Evolutionary conservation across 2,888 invertebrate genomes (phyloP), one percentile per base, ranked within the genome.

Genomic region (Temnothorax unifasciatus): DNA sequence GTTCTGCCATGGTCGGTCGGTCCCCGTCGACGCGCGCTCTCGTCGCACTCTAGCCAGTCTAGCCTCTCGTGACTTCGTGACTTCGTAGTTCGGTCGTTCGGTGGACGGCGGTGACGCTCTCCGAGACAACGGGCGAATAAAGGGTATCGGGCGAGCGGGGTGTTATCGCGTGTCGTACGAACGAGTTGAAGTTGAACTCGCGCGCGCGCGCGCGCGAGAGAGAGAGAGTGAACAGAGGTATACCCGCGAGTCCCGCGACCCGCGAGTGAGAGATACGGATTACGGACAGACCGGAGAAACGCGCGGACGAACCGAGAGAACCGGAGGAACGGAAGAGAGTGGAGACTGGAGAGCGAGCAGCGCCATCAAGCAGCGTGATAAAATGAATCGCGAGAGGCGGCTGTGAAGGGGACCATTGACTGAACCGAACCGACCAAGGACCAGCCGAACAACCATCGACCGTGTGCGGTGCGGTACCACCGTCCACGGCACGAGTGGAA

Each of bases 371-470:
- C 88, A 64, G 88, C 85, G 86, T 86, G 90, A 90, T 86, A 86
- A 88, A 87, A 90, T 90, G 90, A 91, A 89, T 89, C 91, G 89
- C 85, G 85, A 82, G 84, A 87, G 88, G 87, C 91, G 89, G 87
- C 86, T 87, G 88, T 71, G 85, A 91, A 8, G 34, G 83, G 83
- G 85, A 75, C 86, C 81, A 79, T 3, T 41, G 52, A 29, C 21
- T 11, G 41, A 41, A 0, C 34, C n/a, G 8, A 8, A 8, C 41
- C 41, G 11, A 0, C 41, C 41, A 11, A 34, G 44, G 13, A 13
- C 13, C 25, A 29, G 54, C 54, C 41, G 68, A 68, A 41, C 52
- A 25, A 77, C 50, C 76, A 21, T 29, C 25, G 15, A 68, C 69
- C 61, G 41, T 54, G 84, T 41, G 21, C 83, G 86, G 84, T 41